phyloP scores from a whole-genome alignment of 30 jellyfish, hydroid and myxozoan species.

The Aurelia coerulea region DNA sequence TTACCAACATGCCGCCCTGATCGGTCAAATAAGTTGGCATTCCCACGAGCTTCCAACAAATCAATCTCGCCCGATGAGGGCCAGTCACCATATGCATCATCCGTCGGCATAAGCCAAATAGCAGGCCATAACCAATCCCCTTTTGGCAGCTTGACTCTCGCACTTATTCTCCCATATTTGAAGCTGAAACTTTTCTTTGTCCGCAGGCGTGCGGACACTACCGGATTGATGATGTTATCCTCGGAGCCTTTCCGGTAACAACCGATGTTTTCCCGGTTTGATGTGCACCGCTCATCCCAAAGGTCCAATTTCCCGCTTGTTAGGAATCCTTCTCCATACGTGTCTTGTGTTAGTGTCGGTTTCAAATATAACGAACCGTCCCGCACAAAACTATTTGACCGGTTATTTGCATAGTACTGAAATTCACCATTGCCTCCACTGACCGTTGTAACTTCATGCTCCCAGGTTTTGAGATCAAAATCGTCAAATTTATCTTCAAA shows the following conservation, averaged over 20 bases:
- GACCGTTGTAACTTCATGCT: conserved; percentile 70
- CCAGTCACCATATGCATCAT: conserved; percentile 88
- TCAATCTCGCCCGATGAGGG: conserved; percentile 94
- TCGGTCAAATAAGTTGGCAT: conserved; percentile 33
- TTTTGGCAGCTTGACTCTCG: conserved; percentile 76
- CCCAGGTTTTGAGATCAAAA: conserved; percentile 72
- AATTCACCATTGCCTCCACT: conserved; percentile 77
- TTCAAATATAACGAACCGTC: conserved; percentile 72
- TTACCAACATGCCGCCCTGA: conserved; percentile 74
- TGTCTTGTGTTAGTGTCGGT: conserved; percentile 82
- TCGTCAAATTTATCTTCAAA: conserved; percentile 75
- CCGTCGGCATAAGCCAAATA: conserved; percentile 79
- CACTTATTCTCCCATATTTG: conserved; percentile 81
- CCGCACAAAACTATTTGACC: conserved; percentile 82
- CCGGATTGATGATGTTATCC: conserved; percentile 65
- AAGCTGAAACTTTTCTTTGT: conserved; percentile 71
- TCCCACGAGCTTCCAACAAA: conserved; percentile 81
- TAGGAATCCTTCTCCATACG: conserved; percentile 74
- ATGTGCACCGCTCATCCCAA: conserved; percentile 85
- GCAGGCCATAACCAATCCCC: conserved; percentile 98
- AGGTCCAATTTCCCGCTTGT: conserved; percentile 66
- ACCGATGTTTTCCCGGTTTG: conserved; percentile 66
- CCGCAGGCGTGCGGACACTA: conserved; percentile 75
- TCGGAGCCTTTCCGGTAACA: conserved; percentile 69
- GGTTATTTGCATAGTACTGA: conserved; percentile 77